Base-by-base conservation (phyloP, 53 echinoderm and acorn worm species). In the Arbacia lixula region DNA sequence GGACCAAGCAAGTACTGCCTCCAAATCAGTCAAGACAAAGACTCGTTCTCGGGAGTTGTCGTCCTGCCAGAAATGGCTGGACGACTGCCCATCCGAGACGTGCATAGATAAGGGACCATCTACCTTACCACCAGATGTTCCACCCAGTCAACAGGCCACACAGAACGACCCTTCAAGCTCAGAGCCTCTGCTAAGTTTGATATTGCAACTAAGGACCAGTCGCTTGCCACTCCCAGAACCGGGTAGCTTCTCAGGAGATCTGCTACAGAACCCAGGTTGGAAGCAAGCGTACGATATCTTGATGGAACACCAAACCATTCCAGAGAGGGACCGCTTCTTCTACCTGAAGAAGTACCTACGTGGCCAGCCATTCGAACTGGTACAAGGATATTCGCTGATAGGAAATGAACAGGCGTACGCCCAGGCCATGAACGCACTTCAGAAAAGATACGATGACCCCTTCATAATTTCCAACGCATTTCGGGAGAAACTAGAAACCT, bases 141-240 rank as follows among this genome's bases (percentile, higher is more conserved):
- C 36, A 2, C 5, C 60, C 26, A 28, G 14, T 16, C 1, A 66
- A 33, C 1, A 19, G 14, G 4, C 2, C 1, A 16, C 37, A 3
- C 20, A 22, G 27, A 28, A 24, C 5, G 2, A 22, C 24, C 31
- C 35, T 29, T 30, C 5, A 2, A 65, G 2, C 19, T n/a, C n/a
- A n/a, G 31, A 65, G 32, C 65, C 31, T 2, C 4, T 65, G 65
- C 4, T 65, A 5, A 41, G 40, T 19, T 69, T 69, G 69, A 2
- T 39, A 21, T 3, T 19, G 37, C 77, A 66, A 35, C 36, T 89
- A 22, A 53, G 30, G 32, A n/a, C 75, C 1, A 75, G 39, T 53
- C 51, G 84, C 2, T 36, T 89, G 66, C 89, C 89, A 11, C 67
- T 64, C 10, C 89, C 76, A 28, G 89, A 89, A 38, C 89, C 89